Evolutionary conservation across 2,888 invertebrate genomes (phyloP), one percentile per base, ranked within the genome.

Genomic region (Phytoseiulus persimilis): DNA sequence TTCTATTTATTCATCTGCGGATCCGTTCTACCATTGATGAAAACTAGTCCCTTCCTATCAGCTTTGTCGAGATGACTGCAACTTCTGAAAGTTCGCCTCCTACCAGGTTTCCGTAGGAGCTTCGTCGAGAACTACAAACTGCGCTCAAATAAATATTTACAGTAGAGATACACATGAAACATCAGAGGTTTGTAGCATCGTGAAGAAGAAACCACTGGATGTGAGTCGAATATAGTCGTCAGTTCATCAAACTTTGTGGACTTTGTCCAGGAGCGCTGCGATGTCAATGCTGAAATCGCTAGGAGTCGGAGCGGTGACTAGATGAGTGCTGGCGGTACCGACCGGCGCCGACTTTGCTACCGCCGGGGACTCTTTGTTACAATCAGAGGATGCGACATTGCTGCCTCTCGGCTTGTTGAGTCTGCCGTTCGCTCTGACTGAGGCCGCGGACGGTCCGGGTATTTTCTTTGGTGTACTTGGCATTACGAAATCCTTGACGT

Each of bases 391-490:
- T 18, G 2, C 65, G 28, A 65, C 65, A 28, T 6, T 14, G 23
- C 1, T 28, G 18, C 2, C 18, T 65, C 28, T 65, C 14, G 65
- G 65, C 65, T 65, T 65, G 28, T 11, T 65, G 5, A 65, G 1
- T 11, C 65, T 6, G 18, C 65, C 65, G 65, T 65, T 65, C 2
- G 65, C 65, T 65, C 65, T 14, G 65, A 65, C 18, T 23, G 14
- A 23, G 1, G 65, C 5, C 2, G 32, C 14, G 33, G 32, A n/a
- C 0, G 87, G 33, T 32, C 39, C 87, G 23, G 32, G n/a, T 14
- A 32, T 9, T 87, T 87, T 87, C 45, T 87, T 87, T 32, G 87
- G 87, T 28, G 87, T 87, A 33, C n/a, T 87, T 32, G 87, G 87
- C 23, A 87, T 32, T 0, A 31, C n/a, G n/a, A 87, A 87, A 33